Base-by-base conservation (phyloP, 2,888 invertebrate genomes). In the Drosophila phalerata region DNA sequence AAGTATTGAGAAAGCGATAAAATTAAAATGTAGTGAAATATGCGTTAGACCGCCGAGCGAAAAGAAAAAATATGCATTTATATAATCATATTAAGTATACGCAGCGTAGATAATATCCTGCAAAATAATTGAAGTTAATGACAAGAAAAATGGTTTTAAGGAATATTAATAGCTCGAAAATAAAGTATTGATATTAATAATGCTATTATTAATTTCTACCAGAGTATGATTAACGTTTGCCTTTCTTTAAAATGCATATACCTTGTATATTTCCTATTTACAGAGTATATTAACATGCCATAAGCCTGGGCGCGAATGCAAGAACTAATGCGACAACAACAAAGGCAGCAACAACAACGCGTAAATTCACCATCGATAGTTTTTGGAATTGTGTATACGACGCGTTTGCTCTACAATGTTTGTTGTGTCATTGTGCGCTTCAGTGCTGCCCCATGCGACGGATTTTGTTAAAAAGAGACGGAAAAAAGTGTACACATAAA, bases 11-110 rank as follows among this genome's bases (percentile, higher is more conserved):
- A 64, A 70, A 57, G 69, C 86, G 83, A 72, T 85, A 77, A 77
- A 85, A 85, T 77, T 86, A 74, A 88, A 88, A 84, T 88, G 68
- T 84, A 71, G 80, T 84, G 83, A 85, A 85, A 88, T 79, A 82
- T 83, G 73, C 73, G 79, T 69, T 82, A 69, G 69, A 64, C 40
- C 32, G 56, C 6, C 61, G 38, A 68, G 38, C 60, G 47, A 48
- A 68, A 55, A 53, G 25, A 55, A 49, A 67, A 43, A 58, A 53
- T 45, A 28, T 56, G 56, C 42, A 45, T 43, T 49, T 43, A 42
- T 40, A 52, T 53, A 67, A 47, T n/a, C 11, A n/a, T 30, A 40
- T 48, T 13, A 8, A 45, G 62, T 19, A 45, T 13, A 38, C 38
- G 19, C 28, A 17, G 17, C 19, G 19, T 30, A 2, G 0, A 9